Base-by-base conservation (phyloP, 1,140 invertebrate genomes). In the Campoletis sonorensis region DNA sequence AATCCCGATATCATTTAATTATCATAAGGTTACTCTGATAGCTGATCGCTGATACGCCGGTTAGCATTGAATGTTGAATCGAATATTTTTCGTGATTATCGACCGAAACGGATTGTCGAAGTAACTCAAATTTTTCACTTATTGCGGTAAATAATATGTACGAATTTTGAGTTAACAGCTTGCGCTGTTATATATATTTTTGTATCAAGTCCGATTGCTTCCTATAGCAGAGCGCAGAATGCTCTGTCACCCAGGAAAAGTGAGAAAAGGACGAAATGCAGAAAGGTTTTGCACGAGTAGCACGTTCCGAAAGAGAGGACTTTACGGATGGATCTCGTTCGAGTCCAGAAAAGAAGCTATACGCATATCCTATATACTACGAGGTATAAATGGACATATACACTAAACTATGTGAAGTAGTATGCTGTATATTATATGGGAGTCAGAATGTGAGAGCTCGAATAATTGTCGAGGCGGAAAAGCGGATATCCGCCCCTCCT, bases 401-500 rank as follows among this genome's bases (percentile, higher is more conserved):
- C 7, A 33, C 30, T 45, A 45, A 13, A 45, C 40, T 45, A 13
- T 11, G 40, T 13, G 8, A 13, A 45, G 40, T 45, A 45, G 40
- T 45, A 13, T n/a, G 54, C 54, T 23, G 23, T 67, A 27, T 67
- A 67, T 67, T 67, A 67, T 67, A 40, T 33, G 33, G 40, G 7
- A 49, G 71, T 73, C 33, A 73, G 71, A 61, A 18, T 77, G 75
- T 37, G 67, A 73, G 70, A 45, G 72, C 37, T 40, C 73, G 51
- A 73, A 78, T 78, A 81, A 81, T 81, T 78, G 86, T 83, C 84
- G 77, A 86, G 77, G 85, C 82, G 87, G 86, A 89, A 87, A 90
- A 89, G 86, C 87, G 86, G 87, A 88, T 88, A 86, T 85, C 88
- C 86, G 87, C 88, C 87, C 88, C 84, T 86, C 11, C 79, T 84